Evolutionary conservation across 2,888 invertebrate genomes (phyloP).

Genomic region (Agrilus cyanescens): DNA sequence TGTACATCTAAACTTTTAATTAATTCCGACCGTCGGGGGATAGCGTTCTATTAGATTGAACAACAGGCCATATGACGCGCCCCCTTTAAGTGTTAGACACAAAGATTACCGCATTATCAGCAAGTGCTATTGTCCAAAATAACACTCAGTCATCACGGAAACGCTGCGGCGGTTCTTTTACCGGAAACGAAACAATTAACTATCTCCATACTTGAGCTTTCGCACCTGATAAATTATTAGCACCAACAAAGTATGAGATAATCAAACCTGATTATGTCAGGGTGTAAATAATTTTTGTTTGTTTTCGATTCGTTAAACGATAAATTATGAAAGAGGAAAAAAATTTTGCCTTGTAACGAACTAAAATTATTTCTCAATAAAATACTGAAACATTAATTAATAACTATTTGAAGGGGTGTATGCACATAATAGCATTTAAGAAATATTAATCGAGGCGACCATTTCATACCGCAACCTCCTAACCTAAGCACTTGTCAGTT

Average conservation of each 20-base stretch:
- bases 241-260: constrained; percentile 13
- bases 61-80: constrained; percentile 26
- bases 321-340: no score
- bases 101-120: constrained; percentile 27
- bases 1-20: constrained; percentile 24
- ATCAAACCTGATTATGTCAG: no score
- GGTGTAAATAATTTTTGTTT: no score
- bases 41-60: constrained; percentile 30
- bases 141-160: constrained; percentile 29
- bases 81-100: constrained; percentile 19
- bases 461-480: no score
- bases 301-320: no score
- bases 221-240: constrained; percentile 32
- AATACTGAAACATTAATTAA: no score
- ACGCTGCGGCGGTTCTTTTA: constrained; percentile 21
- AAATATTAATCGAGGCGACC: no score
- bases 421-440: no score
- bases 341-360: no score
- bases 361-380: no score
- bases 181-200: constrained; percentile 30
- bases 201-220: constrained; percentile 25
- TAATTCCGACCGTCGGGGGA: constrained; percentile 28
- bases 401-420: no score
- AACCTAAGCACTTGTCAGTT: no score
- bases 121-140: constrained; percentile 31